Base-by-base conservation (phyloP, 2,888 invertebrate species). In the Chloromyia formosa region DNA sequence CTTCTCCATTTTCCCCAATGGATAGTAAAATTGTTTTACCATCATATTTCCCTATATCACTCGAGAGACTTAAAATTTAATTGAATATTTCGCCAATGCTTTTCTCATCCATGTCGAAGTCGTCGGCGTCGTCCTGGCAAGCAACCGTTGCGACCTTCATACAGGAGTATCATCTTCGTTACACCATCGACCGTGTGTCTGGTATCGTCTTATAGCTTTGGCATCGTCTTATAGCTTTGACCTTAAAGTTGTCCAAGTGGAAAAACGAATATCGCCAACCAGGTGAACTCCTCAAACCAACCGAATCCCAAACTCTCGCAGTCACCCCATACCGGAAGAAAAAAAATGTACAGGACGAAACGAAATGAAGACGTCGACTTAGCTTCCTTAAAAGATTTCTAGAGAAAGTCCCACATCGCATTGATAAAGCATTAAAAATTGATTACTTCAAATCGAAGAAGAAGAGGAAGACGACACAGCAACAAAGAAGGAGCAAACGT, bases 391-490 rank as follows among this genome's bases (percentile, higher is more conserved):
- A 5, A 66, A 20, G 22, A 66, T 49, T 66, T 66, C 66, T 3
- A 66, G 45, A 66, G 49, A 45, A 66, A 66, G 66, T 66, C 66
- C 49, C 49, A 66, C 66, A 66, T 66, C 66, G 20, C 66, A 66
- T 66, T 66, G 66, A 49, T 66, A 49, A 49, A 49, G 66, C 66
- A 66, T 66, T 66, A 66, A 66, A 66, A 66, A 66, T 66, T 66
- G 66, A 66, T 66, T 66, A 66, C 23, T 66, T 66, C 16, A 66
- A 66, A 40, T 49, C 66, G 66, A 66, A 20, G 10, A 16, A 20
- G 56, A n/a, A 16, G 14, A n/a, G 49, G 10, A 35, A 56, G 3
- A 56, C 14, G 66, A 49, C 22, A 22, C 16, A 49, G 18, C 42
- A 10, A 22, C 66, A 45, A 22, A 49, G 49, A n/a, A 3, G 49